These are phyloP conservation scores for Cephalopterus ornatus DNA, from an alignment of 2,113 vertebrate species.

Conservation along the genomic window DNA sequence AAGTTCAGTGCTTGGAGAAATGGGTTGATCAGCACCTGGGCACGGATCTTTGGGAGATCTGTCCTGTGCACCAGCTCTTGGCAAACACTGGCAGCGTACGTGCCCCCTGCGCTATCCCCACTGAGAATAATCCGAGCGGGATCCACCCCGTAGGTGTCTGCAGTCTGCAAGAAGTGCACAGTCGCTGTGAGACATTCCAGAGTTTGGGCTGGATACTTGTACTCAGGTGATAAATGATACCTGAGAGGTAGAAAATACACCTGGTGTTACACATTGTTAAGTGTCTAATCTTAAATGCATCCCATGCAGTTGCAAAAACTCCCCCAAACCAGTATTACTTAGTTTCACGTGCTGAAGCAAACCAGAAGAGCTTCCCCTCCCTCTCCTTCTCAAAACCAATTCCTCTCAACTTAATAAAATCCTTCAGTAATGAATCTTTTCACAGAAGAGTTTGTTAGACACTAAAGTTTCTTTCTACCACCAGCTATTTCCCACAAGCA, in stretches of 20 bases:
- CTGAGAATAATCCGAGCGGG: background rate
- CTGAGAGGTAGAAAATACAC: background rate
- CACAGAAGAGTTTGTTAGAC: background rate
- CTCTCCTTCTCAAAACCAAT: background rate
- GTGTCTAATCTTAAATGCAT: background rate
- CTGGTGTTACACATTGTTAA: background rate
- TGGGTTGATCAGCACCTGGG: constrained; percentile 25
- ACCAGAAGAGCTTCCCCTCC: background rate
- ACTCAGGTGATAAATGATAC: constrained; percentile 24
- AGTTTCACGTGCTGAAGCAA: background rate
- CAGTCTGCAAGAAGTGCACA: background rate
- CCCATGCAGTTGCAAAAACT: background rate
- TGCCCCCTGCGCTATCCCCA: constrained; percentile 9
- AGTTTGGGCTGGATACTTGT: background rate
- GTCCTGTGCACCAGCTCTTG: background rate
- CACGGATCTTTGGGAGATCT: background rate
- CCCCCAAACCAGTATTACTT: background rate
- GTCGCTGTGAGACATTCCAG: background rate
- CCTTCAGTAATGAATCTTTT: background rate
- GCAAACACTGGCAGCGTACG: background rate
- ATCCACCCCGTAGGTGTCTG: background rate
- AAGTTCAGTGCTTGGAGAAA: background rate
- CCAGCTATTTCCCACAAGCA: background rate
- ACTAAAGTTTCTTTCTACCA: background rate
- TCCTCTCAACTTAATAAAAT: background rate